Evolutionary conservation across 1,140 invertebrate species (phyloP), one percentile per base, ranked within the genome.

Genomic region (Wiebesia pumilae): DNA sequence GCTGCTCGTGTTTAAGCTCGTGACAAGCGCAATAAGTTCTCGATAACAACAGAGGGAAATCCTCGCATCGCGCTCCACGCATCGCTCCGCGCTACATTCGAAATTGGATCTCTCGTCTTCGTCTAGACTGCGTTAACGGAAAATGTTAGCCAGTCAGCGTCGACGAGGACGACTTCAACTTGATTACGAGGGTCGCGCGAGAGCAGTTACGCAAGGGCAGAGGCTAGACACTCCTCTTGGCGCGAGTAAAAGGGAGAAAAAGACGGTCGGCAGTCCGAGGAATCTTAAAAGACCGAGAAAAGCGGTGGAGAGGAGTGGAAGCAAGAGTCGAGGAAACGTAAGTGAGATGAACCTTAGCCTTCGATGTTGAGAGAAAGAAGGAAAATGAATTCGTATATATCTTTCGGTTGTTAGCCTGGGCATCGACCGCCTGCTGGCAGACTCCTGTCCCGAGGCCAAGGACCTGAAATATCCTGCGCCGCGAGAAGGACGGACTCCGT

Each of bases 391-490:
- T 71, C 84, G 86, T 89, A 88, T 83, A 89, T 88, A 89, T 89
- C 88, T 90, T 90, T 91, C 89, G 91, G 89, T 89, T 91, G 89
- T 91, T 92, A 91, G 90, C 90, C 91, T 92, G 92, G 91, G 89
- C 92, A 93, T 93, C 92, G 92, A 93, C 91, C 92, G 91, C 91
- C 91, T 92, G 90, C 91, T 92, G 90, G 88, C 87, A 90, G 85
- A 77, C 80, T 71, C 88, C 87, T 87, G 90, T 92, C 91, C 90
- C 92, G 71, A 88, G 91, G 92, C 90, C 92, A 92, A 93, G 90
- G 92, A 93, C 92, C 92, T 47, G 69, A 86, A 85, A 87, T 83
- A 86, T 78, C 71, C 83, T 81, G 65, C 54, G 58, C 85, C 47
- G 27, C 14, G 77, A 79, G n/a, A 51, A 77, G n/a, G 79, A 86